Evolutionary conservation across 23 tunicate species (phyloP), one percentile per base, ranked within the genome.

Genomic region (Trididemnum miniatum): DNA sequence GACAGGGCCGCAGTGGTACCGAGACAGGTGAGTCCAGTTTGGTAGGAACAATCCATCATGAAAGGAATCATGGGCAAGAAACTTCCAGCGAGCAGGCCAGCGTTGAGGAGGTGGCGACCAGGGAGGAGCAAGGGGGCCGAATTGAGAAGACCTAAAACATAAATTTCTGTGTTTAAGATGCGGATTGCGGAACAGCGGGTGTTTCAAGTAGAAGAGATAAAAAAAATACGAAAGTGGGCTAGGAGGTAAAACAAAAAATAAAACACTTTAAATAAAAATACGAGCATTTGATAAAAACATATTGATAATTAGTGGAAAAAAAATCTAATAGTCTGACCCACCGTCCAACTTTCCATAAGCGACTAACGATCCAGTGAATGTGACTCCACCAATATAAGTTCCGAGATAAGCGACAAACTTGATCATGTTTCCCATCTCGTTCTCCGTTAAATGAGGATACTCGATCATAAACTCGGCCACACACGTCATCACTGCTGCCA

Each of bases 401-500:
- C 98, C 98, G 0, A 94, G 83, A 78, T 94, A 94, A 1, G 98
- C 98, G 31, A 94, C 94, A 35, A 89, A 77, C 75, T 94, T 89
- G 65, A 94, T 94, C 85, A 94, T 88, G 63, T 94, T 80, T 9
- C 90, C 94, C 98, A 94, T 94, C 57, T 83, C 90, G 79, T 82
- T 88, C 7, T 84, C 92, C 33, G 90, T 85, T 66, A 94, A 62
- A 60, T 88, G 94, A 12, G 98, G 98, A 64, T 88, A 83, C 79
- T 88, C 94, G 83, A 88, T 81, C 98, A 94, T 94, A 65, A 75
- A 94, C 75, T 94, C 98, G 35, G 94, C 94, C 4, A 94, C 71
- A 64, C 98, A 94, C n/a, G 98, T 94, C 98, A 94, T 88, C 36
- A 88, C 85, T 2, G 98, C 98, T 34, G 98, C 98, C 37, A 94